phyloP scores from a whole-genome alignment of 2,797 vertebrate species.

The Carduelis carduelis region DNA sequence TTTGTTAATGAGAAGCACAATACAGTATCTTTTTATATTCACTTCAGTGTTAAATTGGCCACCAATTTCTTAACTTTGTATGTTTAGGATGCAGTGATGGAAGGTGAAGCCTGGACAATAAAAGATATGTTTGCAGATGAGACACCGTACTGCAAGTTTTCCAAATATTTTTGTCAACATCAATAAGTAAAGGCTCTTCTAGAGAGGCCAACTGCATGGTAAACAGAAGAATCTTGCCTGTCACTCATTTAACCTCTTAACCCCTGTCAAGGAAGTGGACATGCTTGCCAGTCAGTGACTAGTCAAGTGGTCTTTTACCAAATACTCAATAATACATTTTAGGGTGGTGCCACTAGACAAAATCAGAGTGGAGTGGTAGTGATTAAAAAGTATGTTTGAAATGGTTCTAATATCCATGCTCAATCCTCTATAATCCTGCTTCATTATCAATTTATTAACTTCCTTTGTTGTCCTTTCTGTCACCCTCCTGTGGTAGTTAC shows the following conservation, averaged over 20 bases:
- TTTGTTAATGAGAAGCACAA: not conserved
- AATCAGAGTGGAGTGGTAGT: not conserved
- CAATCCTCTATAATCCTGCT: conserved; percentile 48
- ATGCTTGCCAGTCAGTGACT: not conserved
- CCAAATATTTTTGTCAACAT: not conserved
- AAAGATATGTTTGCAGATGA: not conserved
- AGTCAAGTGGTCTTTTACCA: conserved; percentile 1
- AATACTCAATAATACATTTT: not conserved
- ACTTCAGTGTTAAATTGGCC: not conserved
- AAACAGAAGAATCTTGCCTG: not conserved
- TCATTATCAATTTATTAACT: conserved; percentile 66
- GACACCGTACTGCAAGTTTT: not conserved
- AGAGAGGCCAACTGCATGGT: not conserved
- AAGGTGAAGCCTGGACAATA: not conserved
- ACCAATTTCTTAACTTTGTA: not conserved
- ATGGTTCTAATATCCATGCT: conserved; percentile 33
- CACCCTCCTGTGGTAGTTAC: conserved; percentile 50
- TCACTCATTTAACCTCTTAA: not conserved
- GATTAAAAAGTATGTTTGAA: conserved; percentile 41
- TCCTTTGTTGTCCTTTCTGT: conserved; percentile 62
- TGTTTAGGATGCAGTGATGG: not conserved
- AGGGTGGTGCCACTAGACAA: not conserved
- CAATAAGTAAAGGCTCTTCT: not conserved
- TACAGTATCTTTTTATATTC: not conserved
- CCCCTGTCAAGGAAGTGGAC: not conserved